Percentiles rank a stretch among this genome's conserved stretches.
phyloP scores from a whole-genome alignment of 1,140 invertebrate genomes.

The Pteromalus puparum region DNA sequence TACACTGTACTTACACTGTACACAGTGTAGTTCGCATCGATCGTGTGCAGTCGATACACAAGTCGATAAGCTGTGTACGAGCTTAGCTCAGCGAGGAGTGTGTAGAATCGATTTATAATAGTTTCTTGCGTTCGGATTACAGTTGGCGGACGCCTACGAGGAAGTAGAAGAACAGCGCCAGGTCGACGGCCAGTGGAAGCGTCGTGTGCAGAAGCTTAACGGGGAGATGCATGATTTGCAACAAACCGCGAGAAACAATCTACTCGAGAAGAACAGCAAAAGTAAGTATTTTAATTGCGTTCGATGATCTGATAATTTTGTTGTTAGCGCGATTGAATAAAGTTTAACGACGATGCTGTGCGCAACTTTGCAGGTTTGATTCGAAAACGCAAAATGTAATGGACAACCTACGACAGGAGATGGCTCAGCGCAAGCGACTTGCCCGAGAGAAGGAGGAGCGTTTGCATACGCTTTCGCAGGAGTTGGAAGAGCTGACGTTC shows the following conservation, averaged over 20 bases:
- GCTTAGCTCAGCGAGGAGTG: not conserved
- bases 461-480: constrained; percentile 83
- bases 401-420: constrained; percentile 89
- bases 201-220: constrained; percentile 92
- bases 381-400: constrained; percentile 88
- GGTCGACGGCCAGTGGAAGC: constrained; percentile 93
- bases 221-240: constrained; percentile 95
- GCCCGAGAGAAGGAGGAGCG: constrained; percentile 90
- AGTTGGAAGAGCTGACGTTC: constrained; percentile 89
- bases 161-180: constrained; percentile 92
- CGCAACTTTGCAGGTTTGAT: constrained; percentile 82
- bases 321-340: no score
- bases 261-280: constrained; percentile 95
- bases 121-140: constrained; percentile 55
- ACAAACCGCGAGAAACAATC: constrained; percentile 91
- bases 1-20: not conserved
- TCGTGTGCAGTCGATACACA: not conserved
- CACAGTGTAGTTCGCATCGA: not conserved
- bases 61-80: no score
- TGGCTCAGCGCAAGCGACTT: constrained; percentile 85
- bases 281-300: constrained; percentile 69
- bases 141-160: constrained; percentile 93
- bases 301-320: not conserved
- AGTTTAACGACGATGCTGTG: not conserved
- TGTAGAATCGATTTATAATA: not conserved